Evolutionary conservation across 2,888 invertebrate species (phyloP).

Genomic region (Hetaerina titia): DNA sequence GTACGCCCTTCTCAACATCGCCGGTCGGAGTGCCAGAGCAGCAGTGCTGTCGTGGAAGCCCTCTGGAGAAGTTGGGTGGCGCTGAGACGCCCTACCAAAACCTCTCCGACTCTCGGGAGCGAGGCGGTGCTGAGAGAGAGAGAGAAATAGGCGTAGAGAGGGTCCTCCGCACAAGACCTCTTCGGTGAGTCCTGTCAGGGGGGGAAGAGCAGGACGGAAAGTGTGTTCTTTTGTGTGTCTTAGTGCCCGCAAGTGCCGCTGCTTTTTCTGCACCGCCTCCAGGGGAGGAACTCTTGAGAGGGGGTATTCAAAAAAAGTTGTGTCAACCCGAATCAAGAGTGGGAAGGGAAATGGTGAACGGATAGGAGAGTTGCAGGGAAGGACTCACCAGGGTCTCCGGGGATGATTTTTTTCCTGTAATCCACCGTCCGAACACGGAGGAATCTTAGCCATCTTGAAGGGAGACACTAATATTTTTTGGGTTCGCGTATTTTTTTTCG

Average conservation of each 20-base stretch:
- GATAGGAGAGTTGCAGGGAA: neutral
- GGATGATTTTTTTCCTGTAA: neutral
- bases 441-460: neutral
- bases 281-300: neutral
- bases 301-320: neutral
- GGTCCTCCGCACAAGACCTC: neutral
- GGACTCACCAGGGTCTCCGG: neutral
- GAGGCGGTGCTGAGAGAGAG: neutral
- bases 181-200: neutral
- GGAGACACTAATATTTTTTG: neutral
- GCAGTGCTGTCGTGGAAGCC: conserved; percentile 44
- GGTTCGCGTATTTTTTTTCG: neutral
- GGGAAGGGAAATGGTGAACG: conserved; percentile 16
- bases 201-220: neutral
- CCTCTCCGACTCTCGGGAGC: neutral
- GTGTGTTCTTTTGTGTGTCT: neutral
- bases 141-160: neutral
- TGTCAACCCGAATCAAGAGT: neutral
- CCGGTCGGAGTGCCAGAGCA: neutral
- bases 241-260: neutral
- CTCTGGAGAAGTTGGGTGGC: conserved; percentile 56
- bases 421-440: neutral
- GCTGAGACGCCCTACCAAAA: conserved; percentile 16
- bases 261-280: neutral
- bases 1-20: conserved; percentile 25